phyloP scores from a whole-genome alignment of 2,113 vertebrate species.

The Synodontis membranacea region DNA sequence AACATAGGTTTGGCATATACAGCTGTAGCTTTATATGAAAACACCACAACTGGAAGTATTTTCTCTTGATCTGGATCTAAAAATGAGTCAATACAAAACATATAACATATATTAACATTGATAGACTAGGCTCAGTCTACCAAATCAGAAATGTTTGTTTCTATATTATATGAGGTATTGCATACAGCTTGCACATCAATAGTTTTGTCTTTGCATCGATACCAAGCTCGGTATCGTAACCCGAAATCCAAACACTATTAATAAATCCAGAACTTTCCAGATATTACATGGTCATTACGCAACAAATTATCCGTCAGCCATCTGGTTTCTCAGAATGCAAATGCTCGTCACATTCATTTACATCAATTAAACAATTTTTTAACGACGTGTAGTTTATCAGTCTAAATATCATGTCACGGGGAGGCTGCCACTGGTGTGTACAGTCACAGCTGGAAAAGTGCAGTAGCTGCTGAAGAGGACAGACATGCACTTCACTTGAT shows the following conservation, averaged over 20 bases:
- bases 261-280: not conserved
- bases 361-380: not conserved
- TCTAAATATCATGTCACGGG: not conserved
- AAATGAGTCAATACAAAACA: not conserved
- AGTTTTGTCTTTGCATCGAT: not conserved
- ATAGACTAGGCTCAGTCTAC: too few relatives aligned
- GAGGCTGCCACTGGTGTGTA: not conserved
- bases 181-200: not conserved
- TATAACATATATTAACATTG: too few relatives aligned
- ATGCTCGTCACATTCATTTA: not conserved
- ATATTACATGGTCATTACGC: not conserved
- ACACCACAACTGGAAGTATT: not conserved
- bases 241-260: not conserved
- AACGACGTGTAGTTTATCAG: not conserved
- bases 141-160: not conserved
- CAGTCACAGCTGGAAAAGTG: not conserved
- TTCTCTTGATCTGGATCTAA: not conserved
- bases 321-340: not conserved
- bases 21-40: not conserved
- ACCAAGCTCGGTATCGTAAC: not conserved
- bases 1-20: not conserved
- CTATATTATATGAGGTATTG: not conserved
- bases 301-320: not conserved
- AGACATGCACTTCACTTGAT: not conserved
- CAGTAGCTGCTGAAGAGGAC: not conserved